Evolutionary conservation across 2,797 vertebrate genomes (phyloP), one percentile per base, ranked within the genome.

Genomic region (Sebastes diploproa): DNA sequence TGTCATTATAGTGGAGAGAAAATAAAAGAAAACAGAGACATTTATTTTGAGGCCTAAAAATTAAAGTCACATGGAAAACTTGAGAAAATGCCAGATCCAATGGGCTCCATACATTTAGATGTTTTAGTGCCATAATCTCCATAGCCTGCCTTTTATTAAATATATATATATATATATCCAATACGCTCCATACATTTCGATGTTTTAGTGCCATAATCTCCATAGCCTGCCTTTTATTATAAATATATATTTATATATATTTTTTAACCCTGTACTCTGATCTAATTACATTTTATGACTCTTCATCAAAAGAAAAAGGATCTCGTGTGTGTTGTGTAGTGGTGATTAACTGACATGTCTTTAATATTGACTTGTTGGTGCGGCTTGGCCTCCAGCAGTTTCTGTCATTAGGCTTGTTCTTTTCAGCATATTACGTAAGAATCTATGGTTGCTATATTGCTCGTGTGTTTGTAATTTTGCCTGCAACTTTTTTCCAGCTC

Each of bases 401-500:
- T 89, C 81, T 87, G 86, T 89, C 82, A 82, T 84, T 81, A 69
- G 6, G 3, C 71, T 65, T 84, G 78, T 87, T 88, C 87, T 79
- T 81, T 84, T 85, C 72, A 30, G 60, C 64, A 3, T 22, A 72
- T 94, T 95, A 93, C 84, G 85, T 93, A 94, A 93, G 84, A 42
- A 89, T 74, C 72, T 75, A 82, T 79, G 88, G 91, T 92, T 91
- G 81, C 90, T 87, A 90, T 92, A 92, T 83, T 78, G 74, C 56
- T 38, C 30, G 70, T 81, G 79, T 92, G 87, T 89, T 82, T 90
- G 75, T 81, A 66, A 83, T 88, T 46, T 46, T 4, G 82, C 60
- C 34, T 78, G 61, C 63, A 75, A 83, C 56, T 81, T 84, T 76
- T 82, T 82, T 81, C 78, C 81, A 78, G 7, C 34, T 56, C 72